These are phyloP conservation scores for Acleris holmiana DNA, from an alignment of 2,888 invertebrate species.

Conservation along the genomic window DNA sequence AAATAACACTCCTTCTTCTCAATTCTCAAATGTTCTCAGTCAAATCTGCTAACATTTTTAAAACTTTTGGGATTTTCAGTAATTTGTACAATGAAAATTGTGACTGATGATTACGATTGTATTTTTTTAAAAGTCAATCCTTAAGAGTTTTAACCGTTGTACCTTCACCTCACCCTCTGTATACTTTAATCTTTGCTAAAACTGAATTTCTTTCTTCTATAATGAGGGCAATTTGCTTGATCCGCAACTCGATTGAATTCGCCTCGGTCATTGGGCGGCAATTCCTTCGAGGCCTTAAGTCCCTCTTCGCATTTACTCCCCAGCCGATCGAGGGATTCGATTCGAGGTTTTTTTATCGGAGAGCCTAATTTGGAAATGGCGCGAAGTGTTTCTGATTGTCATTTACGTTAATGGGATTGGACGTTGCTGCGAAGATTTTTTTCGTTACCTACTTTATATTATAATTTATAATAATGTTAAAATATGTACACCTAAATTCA, in stretches of 20 bases:
- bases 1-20: too few species aligned
- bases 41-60: too few species aligned
- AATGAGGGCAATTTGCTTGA: conserved; percentile 72
- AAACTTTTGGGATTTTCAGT: too few species aligned
- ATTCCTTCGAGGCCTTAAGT: conserved; percentile 36
- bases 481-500: too few species aligned
- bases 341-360: conserved; percentile 24
- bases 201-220: conserved; percentile 51
- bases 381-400: conserved; percentile 21
- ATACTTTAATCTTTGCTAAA: not conserved
- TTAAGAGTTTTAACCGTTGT: too few species aligned
- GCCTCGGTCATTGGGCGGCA: conserved; percentile 49
- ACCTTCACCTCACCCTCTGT: not conserved
- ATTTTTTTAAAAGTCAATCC: too few species aligned
- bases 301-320: conserved; percentile 28
- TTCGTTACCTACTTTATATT: too few species aligned
- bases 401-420: conserved; percentile 26
- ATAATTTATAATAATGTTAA: not conserved
- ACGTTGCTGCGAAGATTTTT: conserved; percentile 1
- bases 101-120: too few species aligned
- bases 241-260: conserved; percentile 63
- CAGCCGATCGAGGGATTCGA: conserved; percentile 14
- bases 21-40: too few species aligned
- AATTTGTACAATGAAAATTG: too few species aligned
- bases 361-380: conserved; percentile 22